Base-by-base conservation (phyloP, 2,888 invertebrate genomes). In the Mechanitis mazaeus region DNA sequence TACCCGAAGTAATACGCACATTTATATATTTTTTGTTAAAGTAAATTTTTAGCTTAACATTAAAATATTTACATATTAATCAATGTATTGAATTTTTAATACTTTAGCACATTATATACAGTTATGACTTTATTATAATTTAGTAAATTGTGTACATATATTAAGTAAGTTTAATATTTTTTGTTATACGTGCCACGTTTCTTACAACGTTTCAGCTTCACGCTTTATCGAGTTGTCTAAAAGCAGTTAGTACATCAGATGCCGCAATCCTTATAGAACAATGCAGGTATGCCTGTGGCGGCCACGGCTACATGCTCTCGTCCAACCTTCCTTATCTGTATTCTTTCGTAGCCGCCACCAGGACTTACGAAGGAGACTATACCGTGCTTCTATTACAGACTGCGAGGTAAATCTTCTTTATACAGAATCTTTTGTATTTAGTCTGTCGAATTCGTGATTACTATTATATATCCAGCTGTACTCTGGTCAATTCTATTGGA, bases 301-400 rank as follows among this genome's bases (percentile, higher is more conserved):
- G 98, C 0, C 98, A 98, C 78, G 98, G 98, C 3, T 98, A 95
- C 85, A 95, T 96, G 94, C 91, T 94, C 58, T 92, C 94, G 38
- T 95, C 97, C 12, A 97, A 96, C 75, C 91, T 98, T 31, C 97
- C 98, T 0, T 91, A 93, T 20, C 93, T 95, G 11, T 98, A 97
- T 77, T 94, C 94, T 46, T 91, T 94, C 72, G 93, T 94, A 7
- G 95, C 96, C 0, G 97, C 98, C 4, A 95, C 95, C 57, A 95
- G 95, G 77, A 98, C 98, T 0, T 98, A 98, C 75, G 98, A 98
- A 81, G 98, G 98, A 12, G 98, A 98, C 83, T 98, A 98, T 77
- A 98, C 98, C 0, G 97, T 98, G 0, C 90, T 98, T 75, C 87
- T 96, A 56, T 85, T 98, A 58, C 98, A 98, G 87, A 96, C 96